A percentile compares a stretch with the other conserved stretches of the same genome.
These are phyloP conservation scores for Drosophila gaucha DNA, from an alignment of 2,888 invertebrate genomes.

Conservation along the genomic window DNA sequence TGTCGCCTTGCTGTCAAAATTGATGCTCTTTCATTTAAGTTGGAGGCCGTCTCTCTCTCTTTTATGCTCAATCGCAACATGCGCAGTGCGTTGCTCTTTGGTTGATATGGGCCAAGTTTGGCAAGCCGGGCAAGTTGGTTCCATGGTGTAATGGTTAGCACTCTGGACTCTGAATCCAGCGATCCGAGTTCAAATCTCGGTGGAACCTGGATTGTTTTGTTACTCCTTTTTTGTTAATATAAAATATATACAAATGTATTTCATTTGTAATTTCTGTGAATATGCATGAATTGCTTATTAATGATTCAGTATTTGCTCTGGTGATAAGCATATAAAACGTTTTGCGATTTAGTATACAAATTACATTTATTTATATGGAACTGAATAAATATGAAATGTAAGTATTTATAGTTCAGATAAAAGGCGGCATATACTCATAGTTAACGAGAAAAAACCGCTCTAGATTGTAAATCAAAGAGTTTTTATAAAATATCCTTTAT, in stretches of 20 bases:
- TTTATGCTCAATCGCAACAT: constrained; percentile 35
- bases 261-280: not conserved
- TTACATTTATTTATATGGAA: not conserved
- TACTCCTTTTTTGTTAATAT: constrained; percentile 5
- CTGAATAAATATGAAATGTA: not conserved
- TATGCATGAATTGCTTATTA: not conserved
- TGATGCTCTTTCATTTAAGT: not conserved
- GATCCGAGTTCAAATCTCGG: constrained; percentile 85
- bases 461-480: not conserved
- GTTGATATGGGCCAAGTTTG: constrained; percentile 42
- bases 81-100: constrained; percentile 50
- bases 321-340: constrained; percentile 27
- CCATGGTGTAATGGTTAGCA: constrained; percentile 85
- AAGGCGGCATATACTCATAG: not conserved
- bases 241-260: not conserved
- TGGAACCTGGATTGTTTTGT: constrained; percentile 81
- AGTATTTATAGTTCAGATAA: not conserved
- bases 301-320: constrained; percentile 25
- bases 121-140: constrained; percentile 66
- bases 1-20: not conserved
- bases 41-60: not conserved
- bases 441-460: not conserved
- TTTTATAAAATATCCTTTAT: not conserved
- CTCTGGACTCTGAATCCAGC: constrained; percentile 85
- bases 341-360: not conserved